Evolutionary conservation across 2,797 vertebrate genomes (phyloP).

Genomic region (Eulemur rubriventer): DNA sequence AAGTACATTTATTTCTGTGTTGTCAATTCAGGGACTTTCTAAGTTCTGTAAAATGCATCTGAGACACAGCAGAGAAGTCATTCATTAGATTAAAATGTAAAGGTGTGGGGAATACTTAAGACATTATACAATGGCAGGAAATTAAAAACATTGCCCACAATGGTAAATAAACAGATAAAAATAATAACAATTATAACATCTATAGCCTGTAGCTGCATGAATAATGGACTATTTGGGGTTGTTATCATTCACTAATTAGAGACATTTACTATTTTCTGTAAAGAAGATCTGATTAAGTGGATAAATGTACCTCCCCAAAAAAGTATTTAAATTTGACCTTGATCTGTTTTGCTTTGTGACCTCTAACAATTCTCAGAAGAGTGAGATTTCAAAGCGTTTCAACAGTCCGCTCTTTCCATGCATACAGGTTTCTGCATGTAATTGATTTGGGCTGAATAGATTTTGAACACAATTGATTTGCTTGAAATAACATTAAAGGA

Average conservation of each 20-base stretch:
- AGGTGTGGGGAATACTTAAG: not conserved
- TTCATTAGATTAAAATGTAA: not conserved
- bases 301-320: not conserved
- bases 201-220: not conserved
- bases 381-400: not conserved
- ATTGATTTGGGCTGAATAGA: constrained; percentile 35
- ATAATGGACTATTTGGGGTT: not conserved
- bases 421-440: not conserved
- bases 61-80: not conserved
- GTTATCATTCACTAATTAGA: not conserved
- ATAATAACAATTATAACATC: not conserved
- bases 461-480: constrained; percentile 40
- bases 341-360: not conserved
- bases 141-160: not conserved
- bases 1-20: not conserved
- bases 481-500: constrained; percentile 35
- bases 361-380: not conserved
- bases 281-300: not conserved
- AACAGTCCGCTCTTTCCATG: not conserved
- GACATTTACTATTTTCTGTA: not conserved
- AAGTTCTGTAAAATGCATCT: not conserved
- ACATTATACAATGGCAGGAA: not conserved
- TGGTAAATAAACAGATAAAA: not conserved
- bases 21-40: not conserved
- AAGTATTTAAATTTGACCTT: constrained; percentile 29